These are phyloP conservation scores for Lasioglossum villosulum DNA, from an alignment of 2,888 invertebrate species.

Conservation along the genomic window DNA sequence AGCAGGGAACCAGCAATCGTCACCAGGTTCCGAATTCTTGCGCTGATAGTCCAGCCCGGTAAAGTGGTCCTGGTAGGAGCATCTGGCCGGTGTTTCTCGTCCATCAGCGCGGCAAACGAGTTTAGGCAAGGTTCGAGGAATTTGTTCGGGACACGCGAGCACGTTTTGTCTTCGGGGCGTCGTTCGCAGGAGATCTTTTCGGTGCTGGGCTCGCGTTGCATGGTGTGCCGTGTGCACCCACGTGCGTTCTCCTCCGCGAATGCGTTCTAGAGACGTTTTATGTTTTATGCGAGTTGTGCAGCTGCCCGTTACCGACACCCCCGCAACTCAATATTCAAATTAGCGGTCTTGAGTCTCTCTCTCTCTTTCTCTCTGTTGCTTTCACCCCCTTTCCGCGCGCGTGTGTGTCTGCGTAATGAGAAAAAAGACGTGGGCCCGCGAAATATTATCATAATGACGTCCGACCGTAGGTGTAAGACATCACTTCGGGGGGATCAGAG, in stretches of 20 bases:
- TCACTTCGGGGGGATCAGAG: not conserved
- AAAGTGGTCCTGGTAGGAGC: slow-evolving; percentile 43
- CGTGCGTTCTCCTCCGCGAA: slow-evolving; percentile 65
- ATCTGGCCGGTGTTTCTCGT: slow-evolving; percentile 60
- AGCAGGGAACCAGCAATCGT: not conserved
- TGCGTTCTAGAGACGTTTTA: slow-evolving; percentile 80
- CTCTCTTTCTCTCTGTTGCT: slow-evolving; percentile 18
- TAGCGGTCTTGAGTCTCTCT: slow-evolving; percentile 70
- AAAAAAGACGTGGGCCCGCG: slow-evolving; percentile 68
- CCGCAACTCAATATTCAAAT: slow-evolving; percentile 84
- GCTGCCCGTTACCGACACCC: slow-evolving; percentile 82
- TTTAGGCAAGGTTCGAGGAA: slow-evolving; percentile 64
- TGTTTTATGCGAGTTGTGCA: slow-evolving; percentile 81
- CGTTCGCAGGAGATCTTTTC: slow-evolving; percentile 63
- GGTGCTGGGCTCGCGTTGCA: slow-evolving; percentile 48
- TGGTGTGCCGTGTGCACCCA: slow-evolving; percentile 58
- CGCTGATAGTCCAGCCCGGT: slow-evolving; percentile 10
- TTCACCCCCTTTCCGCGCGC: slow-evolving; percentile 49
- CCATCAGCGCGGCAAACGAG: slow-evolving; percentile 63
- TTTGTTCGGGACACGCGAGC: slow-evolving; percentile 68
- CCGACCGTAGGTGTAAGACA: slow-evolving; percentile 59
- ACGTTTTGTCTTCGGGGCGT: slow-evolving; percentile 72
- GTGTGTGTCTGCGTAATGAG: slow-evolving; percentile 71
- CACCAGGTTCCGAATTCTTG: not conserved
- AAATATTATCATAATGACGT: slow-evolving; percentile 74